Evolutionary conservation across 2,888 invertebrate species (phyloP).

Genomic region (Ctena decussata): DNA sequence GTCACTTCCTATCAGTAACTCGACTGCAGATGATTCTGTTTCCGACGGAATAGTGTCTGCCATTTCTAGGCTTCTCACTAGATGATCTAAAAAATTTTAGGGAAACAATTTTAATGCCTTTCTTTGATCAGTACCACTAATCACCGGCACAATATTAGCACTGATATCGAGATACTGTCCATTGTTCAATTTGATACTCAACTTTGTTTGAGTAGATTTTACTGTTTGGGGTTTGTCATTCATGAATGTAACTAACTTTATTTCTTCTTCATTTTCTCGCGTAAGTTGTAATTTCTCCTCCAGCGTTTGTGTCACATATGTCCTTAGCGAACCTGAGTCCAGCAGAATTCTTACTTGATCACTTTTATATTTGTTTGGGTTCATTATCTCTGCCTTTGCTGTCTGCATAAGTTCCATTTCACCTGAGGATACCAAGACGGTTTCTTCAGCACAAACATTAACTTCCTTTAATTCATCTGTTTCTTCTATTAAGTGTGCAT

Average conservation of each 20-base stretch:
- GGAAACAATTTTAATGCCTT: neutral
- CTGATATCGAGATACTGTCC: constrained; percentile 4
- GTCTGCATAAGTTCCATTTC: constrained; percentile 10
- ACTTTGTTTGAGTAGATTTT: constrained; percentile 10
- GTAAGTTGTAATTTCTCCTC: constrained; percentile 11
- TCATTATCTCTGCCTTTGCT: neutral
- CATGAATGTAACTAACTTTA: constrained; percentile 26
- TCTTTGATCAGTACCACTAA: constrained; percentile 32
- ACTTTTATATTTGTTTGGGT: neutral
- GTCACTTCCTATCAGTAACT: too few species aligned
- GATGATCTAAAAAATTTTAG: neutral
- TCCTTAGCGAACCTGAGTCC: constrained; percentile 30
- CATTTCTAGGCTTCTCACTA: constrained; percentile 1
- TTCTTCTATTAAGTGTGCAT: constrained; percentile 18
- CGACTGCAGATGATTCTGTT: constrained; percentile 12
- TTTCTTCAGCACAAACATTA: neutral
- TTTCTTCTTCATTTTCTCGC: constrained; percentile 15
- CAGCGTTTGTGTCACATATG: constrained; percentile 24
- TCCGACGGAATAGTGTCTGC: constrained; percentile 25
- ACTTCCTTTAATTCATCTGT: neutral
- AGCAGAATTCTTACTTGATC: constrained; percentile 20
- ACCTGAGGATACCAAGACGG: neutral
- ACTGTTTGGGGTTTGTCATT: neutral
- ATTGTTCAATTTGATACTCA: constrained; percentile 19
- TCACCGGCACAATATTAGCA: constrained; percentile 35